phyloP scores from a whole-genome alignment of 2,113 vertebrate genomes.

The Phalacrocorax carbo region DNA sequence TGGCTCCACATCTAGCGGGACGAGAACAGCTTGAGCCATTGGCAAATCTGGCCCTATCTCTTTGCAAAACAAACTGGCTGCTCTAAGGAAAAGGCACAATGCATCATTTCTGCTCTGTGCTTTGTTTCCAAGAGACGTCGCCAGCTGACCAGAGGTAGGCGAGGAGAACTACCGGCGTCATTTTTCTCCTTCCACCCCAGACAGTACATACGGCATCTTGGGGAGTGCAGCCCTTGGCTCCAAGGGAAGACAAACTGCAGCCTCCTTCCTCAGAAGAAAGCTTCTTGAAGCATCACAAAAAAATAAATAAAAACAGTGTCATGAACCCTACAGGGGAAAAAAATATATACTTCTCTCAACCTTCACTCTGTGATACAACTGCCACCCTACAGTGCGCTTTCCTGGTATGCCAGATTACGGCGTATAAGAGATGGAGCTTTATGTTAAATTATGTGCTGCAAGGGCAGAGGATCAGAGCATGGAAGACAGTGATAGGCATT shows the following conservation, averaged over 20 bases:
- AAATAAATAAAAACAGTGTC: not conserved
- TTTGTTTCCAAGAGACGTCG: not conserved
- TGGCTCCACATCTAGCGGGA: not conserved
- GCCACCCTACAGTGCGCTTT: not conserved
- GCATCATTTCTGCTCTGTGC: not conserved
- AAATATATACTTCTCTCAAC: not conserved
- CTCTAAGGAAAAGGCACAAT: not conserved
- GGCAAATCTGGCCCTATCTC: not conserved
- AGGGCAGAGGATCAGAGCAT: conserved; percentile 6
- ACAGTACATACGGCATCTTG: not conserved
- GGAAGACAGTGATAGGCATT: not conserved
- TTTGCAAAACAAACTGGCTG: not conserved
- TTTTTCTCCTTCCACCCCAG: not conserved
- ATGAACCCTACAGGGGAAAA: not conserved
- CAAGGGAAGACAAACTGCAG: not conserved
- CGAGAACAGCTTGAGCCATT: not conserved
- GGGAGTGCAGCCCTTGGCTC: not conserved
- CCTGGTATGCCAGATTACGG: not conserved
- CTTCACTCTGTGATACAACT: not conserved
- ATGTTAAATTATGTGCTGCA: conserved; percentile 35
- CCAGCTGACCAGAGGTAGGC: not conserved
- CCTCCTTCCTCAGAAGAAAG: not conserved
- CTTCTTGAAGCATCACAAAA: not conserved
- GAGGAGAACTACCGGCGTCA: not conserved
- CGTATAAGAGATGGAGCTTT: not conserved